Base-by-base conservation (phyloP, 2,888 invertebrate species). In the Norana najaformis region DNA sequence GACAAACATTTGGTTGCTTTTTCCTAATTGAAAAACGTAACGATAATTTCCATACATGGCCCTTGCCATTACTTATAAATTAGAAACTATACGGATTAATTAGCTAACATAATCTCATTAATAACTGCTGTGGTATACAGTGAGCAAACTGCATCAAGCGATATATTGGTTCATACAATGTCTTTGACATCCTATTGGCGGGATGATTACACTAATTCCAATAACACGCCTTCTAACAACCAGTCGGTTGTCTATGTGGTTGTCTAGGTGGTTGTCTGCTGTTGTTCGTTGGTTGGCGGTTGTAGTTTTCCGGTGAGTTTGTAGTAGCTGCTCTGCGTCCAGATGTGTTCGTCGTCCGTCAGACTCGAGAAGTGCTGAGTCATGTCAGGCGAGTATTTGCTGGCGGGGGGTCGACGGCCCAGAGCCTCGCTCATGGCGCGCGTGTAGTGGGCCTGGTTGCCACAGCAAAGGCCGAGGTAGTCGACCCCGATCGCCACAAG, bases 391-490 rank as follows among this genome's bases (percentile, higher is more conserved):
- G 91, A 90, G 88, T 89, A 91, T 37, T 41, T 41, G 30, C 88
- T 88, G 37, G 93, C 92, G 1, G 93, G 93, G 13, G 93, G 93
- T 11, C 89, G 90, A 34, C 93, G 92, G 0, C 93, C 94, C 37
- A 93, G 92, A 4, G 91, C 91, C 90, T 93, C 93, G 5, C 93
- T 93, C 41, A 94, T 91, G 20, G 93, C 92, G 37, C 94, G 91
- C 69, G 92, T 92, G 90, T 93, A 92, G 89, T 93, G 92, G 4
- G 93, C 91, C 0, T 93, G 91, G 90, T 93, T 93, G 34, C 94
- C 94, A 90, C 94, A 94, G 91, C 94, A 94, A 41, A 94, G 92
- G 0, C 94, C 94, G 0, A 94, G 91, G 90, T 94, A 94, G 89
- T 93, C 92, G 16, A 93, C 91, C 0, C 93, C 93, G 4, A 94